Conservation (phyloP, 2,797 vertebrate genomes). For the Graptemys geographica region DNA sequence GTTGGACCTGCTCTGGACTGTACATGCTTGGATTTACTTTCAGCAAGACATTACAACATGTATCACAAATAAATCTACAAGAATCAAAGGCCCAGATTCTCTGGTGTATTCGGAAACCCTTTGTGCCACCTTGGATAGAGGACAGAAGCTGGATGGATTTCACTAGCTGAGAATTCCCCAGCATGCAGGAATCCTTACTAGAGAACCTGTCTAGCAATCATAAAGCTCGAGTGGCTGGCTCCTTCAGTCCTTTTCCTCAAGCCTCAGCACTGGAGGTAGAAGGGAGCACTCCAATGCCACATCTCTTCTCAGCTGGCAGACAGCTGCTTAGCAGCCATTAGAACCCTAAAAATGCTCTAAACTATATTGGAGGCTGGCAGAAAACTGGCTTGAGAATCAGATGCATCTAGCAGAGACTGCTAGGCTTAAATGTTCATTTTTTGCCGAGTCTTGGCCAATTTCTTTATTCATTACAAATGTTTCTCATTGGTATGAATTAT, state of each 20-base stretch:
- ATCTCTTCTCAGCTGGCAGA: not conserved
- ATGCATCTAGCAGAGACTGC: not conserved
- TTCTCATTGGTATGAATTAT: not conserved
- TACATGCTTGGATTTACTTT: not conserved
- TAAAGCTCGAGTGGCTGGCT: not conserved
- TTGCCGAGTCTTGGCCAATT: not conserved
- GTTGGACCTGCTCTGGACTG: not conserved
- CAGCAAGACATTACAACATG: not conserved
- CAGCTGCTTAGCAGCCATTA: not conserved
- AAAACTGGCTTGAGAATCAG: conserved; percentile 2
- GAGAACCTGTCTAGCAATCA: not conserved
- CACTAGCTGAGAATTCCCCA: not conserved
- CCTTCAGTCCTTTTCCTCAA: not conserved
- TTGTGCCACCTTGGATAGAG: not conserved
- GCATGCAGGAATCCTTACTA: not conserved
- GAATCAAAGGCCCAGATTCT: not conserved
- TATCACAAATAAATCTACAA: not conserved
- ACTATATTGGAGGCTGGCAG: not conserved
- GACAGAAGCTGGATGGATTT: not conserved
- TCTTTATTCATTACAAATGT: not conserved
- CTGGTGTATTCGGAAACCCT: not conserved
- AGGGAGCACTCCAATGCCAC: not conserved
- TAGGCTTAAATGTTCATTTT: not conserved
- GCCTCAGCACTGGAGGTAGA: not conserved
- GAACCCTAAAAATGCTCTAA: not conserved